These are phyloP conservation scores for Pygmarrhopalites habei DNA, from an alignment of 1,140 invertebrate genomes.

Conservation along the genomic window DNA sequence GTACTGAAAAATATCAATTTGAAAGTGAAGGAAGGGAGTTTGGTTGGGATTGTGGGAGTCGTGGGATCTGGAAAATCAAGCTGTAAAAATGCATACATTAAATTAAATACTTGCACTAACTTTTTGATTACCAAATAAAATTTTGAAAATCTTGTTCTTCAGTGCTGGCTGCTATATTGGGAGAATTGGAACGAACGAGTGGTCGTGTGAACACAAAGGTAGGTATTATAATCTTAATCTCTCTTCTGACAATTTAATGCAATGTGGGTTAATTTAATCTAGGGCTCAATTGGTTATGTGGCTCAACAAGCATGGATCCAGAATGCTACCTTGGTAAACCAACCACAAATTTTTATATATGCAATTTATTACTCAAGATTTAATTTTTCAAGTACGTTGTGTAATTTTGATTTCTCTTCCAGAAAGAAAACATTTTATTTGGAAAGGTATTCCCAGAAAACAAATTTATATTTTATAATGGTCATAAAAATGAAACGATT, in stretches of 20 bases:
- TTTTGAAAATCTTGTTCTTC: too few relatives aligned
- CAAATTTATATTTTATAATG: too few relatives aligned
- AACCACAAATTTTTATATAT: too few relatives aligned
- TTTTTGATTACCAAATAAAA: too few relatives aligned
- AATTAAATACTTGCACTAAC: too few relatives aligned
- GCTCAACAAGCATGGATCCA: conserved; percentile 53
- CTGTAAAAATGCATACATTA: too few relatives aligned
- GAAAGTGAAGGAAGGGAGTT: conserved; percentile 41
- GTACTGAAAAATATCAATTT: conserved; percentile 42
- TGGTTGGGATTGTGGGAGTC: conserved; percentile 51
- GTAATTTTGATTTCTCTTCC: too few relatives aligned
- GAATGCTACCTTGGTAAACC: conserved; percentile 49
- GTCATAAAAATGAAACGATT: too few relatives aligned
- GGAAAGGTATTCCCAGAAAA: too few relatives aligned
- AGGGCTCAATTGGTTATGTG: conserved; percentile 48
- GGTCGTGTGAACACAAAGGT: conserved; percentile 45
- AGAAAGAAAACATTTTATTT: too few relatives aligned
- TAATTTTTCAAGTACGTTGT: too few relatives aligned
- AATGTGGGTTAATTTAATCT: not conserved
- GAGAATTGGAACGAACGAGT: conserved; percentile 46
- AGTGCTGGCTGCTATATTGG: conserved; percentile 50
- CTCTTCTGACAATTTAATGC: not conserved
- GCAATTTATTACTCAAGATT: too few relatives aligned
- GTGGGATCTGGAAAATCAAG: conserved; percentile 57
- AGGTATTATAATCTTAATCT: conserved; percentile 35